phyloP scores from a whole-genome alignment of 2,113 vertebrate species.

The Myotis davidii region DNA sequence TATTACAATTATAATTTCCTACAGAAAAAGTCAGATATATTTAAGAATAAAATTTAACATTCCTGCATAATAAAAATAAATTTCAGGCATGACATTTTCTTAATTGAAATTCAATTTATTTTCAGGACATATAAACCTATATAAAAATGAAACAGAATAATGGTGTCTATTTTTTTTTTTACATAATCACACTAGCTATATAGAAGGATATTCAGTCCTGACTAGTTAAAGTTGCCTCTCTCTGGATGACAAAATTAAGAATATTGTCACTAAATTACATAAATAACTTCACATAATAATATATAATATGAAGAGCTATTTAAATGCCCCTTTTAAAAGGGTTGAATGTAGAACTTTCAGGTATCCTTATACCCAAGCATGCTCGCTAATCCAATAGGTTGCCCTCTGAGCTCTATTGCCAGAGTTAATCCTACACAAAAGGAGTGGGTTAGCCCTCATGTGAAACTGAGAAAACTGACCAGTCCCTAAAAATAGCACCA shows the following conservation, averaged over 20 bases:
- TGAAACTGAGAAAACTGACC: not conserved
- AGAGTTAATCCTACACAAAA: not conserved
- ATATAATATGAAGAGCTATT: not conserved
- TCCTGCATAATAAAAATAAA: conserved; percentile 51
- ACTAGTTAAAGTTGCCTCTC: not conserved
- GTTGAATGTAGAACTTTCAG: not conserved
- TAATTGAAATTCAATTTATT: conserved; percentile 43
- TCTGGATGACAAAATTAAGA: conserved; percentile 34
- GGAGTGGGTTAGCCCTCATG: not conserved
- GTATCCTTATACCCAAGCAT: not conserved
- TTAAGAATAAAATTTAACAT: conserved; percentile 26
- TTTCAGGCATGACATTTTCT: conserved; percentile 7
- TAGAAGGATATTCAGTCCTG: not conserved
- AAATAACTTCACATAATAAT: not conserved
- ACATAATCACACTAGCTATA: not conserved
- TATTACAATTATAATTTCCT: not conserved
- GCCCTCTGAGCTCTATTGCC: not conserved
- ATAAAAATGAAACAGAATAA: conserved; percentile 1
- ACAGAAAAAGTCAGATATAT: not conserved
- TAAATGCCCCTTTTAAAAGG: not conserved
- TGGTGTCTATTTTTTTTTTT: not conserved
- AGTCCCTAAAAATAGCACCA: conserved; percentile 25
- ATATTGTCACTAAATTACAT: not conserved
- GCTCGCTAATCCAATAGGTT: not conserved
- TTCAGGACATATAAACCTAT: not conserved